Evolutionary conservation across 2,797 vertebrate species (phyloP), one percentile per base, ranked within the genome.

Genomic region (Hemibagrus guttatus): DNA sequence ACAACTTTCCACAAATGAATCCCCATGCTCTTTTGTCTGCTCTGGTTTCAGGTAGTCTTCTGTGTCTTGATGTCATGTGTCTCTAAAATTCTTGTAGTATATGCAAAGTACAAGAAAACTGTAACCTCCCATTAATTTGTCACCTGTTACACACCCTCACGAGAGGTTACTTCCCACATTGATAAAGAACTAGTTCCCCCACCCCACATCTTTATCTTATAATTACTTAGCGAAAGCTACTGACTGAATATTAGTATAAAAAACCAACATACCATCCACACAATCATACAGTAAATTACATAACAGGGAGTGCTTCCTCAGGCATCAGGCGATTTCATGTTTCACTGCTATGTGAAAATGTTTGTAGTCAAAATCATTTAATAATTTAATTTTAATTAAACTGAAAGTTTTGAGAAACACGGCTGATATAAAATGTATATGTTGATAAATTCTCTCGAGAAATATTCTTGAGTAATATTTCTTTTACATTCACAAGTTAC

Each of bases 1-100:
- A 89, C 3, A 7, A 46, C 46, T n/a, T 76, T 85, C 83, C 88
- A 49, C 52, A 35, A 75, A 59, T 52, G 4, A 52, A 85, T 76
- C 23, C 61, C 66, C 83, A 87, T 83, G 54, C 0, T 84, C 39
- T 6, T 52, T 1, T 49, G 49, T 49, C 31, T 82, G 19, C 69
- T 79, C 8, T 13, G 13, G 26, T 42, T 69, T 75, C 69, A 58
- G 16, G 17, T 3, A 5, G 39, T 64, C 17, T 54, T 75, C 13
- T 46, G 4, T 28, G 19, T 69, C 28, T 14, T 69, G 28, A 68
- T 82, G n/a, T 68, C 19, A 17, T 63, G 56, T 14, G 23, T n/a
- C 42, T 54, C 0, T 39, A 81, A 19, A 42, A 46, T 75, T 42
- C 3, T 6, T 39, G 8, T n/a, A 1, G 31, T 11, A 21, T 61